These are phyloP conservation scores for Eristalis pertinax DNA, from an alignment of 2,888 invertebrate species.

Conservation along the genomic window DNA sequence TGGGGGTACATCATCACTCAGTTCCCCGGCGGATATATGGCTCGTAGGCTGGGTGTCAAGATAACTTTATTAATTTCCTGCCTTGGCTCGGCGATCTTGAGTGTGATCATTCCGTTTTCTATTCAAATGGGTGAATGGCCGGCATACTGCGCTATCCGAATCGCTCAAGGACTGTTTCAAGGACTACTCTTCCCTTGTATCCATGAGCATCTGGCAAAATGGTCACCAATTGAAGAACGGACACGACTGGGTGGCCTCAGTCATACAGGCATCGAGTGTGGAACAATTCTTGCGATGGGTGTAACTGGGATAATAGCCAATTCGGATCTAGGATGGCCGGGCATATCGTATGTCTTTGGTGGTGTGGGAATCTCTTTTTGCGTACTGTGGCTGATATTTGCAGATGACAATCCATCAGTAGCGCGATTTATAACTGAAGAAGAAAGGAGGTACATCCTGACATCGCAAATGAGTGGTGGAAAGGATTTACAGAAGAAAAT, in stretches of 20 bases:
- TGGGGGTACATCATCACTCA: slow-evolving; percentile 84
- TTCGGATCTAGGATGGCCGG: slow-evolving; percentile 84
- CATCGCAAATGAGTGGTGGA: slow-evolving; percentile 45
- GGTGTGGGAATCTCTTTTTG: slow-evolving; percentile 81
- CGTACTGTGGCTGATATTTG: slow-evolving; percentile 82
- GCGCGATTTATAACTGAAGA: slow-evolving; percentile 82
- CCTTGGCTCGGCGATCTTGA: slow-evolving; percentile 83
- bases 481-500: slow-evolving; percentile 75
- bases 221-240: slow-evolving; percentile 85
- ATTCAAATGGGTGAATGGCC: slow-evolving; percentile 84
- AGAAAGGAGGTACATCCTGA: slow-evolving; percentile 83
- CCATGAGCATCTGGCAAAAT: slow-evolving; percentile 85
- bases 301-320: slow-evolving; percentile 84
- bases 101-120: slow-evolving; percentile 85
- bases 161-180: slow-evolving; percentile 85
- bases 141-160: slow-evolving; percentile 83
- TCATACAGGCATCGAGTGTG: slow-evolving; percentile 84
- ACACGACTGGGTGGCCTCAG: slow-evolving; percentile 84
- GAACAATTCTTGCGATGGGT: slow-evolving; percentile 84
- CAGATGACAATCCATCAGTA: slow-evolving; percentile 83
- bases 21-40: slow-evolving; percentile 85
- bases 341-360: slow-evolving; percentile 84
- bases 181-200: slow-evolving; percentile 85
- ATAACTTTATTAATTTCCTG: slow-evolving; percentile 83
- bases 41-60: slow-evolving; percentile 86